Base-by-base conservation (phyloP, 35 echinoderm and acorn worm genomes). In the Diadema setosum region DNA sequence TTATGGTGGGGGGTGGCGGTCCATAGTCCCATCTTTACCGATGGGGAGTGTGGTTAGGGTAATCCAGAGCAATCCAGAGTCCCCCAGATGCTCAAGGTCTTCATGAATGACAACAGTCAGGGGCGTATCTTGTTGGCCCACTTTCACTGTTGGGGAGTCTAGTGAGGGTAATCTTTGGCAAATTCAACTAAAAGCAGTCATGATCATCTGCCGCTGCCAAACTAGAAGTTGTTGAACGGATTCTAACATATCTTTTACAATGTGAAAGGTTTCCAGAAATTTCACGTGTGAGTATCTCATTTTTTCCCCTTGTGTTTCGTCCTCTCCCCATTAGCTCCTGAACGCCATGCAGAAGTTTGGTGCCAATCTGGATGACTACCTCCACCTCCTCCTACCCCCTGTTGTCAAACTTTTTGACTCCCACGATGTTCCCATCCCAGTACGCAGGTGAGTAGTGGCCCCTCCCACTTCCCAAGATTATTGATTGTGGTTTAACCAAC, bases 341-440 rank as follows among this genome's bases (percentile, higher is more conserved):
- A 92, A 91, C 59, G 96, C 92, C 32, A 93, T 99, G 61, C 96
- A 99, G 90, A 84, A 87, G 42, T 99, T 99, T 87, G 96, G 96
- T 43, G 93, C 96, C 65, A 98, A 99, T 69, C 55, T 99, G n/a
- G 96, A 95, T 65, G 93, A 99, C 46, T 99, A 99, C 55, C 89
- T 99, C 52, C 96, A 99, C 41, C 90, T 99, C 3, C 82, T 99
- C 0, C 83, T 99, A 0, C 92, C 92, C 61, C 96, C 96, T 14
- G 93, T 99, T 7, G 96, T 99, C 33, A 99, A 99, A 83, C 86
- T 99, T 3, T 99, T 99, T 90, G 96, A 99, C 39, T 95, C 93
- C 1, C 74, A 82, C 7, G 96, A 99, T 4, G 75, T 99, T 4
- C 96, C 96, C 14, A 81, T 94, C 12, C 58, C 89, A 8, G 96